A percentile compares a stretch with the other conserved stretches of the same genome.
Conservation (phyloP, 2,113 vertebrate species). For the Hystrix brachyura region DNA sequence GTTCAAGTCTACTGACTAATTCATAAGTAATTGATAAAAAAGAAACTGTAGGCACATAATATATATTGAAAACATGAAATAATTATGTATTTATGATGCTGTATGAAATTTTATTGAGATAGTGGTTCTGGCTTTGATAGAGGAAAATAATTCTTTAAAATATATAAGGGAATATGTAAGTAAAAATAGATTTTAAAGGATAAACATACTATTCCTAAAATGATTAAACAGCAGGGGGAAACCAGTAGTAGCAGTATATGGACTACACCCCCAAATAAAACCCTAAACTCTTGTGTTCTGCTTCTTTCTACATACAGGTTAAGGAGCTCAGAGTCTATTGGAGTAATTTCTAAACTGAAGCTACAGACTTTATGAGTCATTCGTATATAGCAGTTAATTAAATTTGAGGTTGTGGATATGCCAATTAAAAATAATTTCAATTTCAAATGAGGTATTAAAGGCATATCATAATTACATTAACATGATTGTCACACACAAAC, state of each 20-base stretch:
- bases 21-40: neutral
- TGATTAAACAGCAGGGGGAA: neutral
- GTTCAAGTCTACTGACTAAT: neutral
- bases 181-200: neutral
- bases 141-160: neutral
- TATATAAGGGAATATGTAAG: neutral
- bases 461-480: neutral
- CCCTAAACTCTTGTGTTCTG: neutral
- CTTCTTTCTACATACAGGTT: neutral
- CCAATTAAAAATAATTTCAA: slow-evolving; percentile 62
- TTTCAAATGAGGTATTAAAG: slow-evolving; percentile 62
- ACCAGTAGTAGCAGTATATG: neutral
- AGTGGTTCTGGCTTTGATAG: neutral
- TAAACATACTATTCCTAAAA: neutral
- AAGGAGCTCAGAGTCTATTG: neutral
- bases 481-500: neutral
- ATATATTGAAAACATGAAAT: neutral
- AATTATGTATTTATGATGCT: neutral
- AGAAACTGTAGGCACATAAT: neutral
- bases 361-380: slow-evolving; percentile 11
- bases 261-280: neutral
- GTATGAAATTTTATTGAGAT: neutral
- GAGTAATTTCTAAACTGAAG: neutral
- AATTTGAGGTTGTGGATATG: slow-evolving; percentile 34
- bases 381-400: neutral